Base-by-base conservation (phyloP, 1,140 invertebrate species). In the Potamilus streckersoni region DNA sequence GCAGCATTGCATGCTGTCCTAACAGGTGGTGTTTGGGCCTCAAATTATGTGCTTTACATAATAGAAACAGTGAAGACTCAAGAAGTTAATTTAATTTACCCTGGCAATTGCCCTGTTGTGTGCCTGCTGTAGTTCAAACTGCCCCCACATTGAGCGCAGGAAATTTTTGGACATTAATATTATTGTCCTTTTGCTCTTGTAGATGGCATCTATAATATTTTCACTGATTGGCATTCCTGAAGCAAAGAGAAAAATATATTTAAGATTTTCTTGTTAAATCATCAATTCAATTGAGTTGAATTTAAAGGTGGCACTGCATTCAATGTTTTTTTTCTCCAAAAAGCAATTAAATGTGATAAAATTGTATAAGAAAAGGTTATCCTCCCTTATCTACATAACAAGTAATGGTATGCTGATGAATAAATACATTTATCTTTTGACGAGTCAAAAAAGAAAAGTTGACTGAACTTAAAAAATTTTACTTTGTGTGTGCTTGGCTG, bases 141-240 rank as follows among this genome's bases (percentile, higher is more conserved):
- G 79, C 15, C 81, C 82, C 82, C 82, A 84, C 78, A 82, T 82
- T 16, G 82, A 84, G 67, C 77, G 79, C 15, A 84, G 73, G 56
- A 84, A 84, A 57, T 84, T 79, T 55, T 80, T 74, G 6, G 82
- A 84, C 82, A 84, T 84, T 11, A 84, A 59, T 20, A 84, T 74
- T 6, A 84, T 76, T 8, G 82, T 84, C 58, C 80, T 82, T n/a
- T 71, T 74, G 63, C 82, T 82, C 65, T 80, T 82, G 56, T 84
- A 82, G 5, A 84, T 78, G 20, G 80, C 71, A 76, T 84, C 82
- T 71, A 84, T 74, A 17, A 84, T 75, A 62, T 84, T 84, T 65
- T 82, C 79, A n/a, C 79, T 76, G 49, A 84, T 72, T 16, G 82
- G 73, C 77, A 82, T 75, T 31, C 82, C 80, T 83, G 38, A 16